Evolutionary conservation across 2,113 vertebrate genomes (phyloP), one percentile per base, ranked within the genome.

Genomic region (Silurus asotus): DNA sequence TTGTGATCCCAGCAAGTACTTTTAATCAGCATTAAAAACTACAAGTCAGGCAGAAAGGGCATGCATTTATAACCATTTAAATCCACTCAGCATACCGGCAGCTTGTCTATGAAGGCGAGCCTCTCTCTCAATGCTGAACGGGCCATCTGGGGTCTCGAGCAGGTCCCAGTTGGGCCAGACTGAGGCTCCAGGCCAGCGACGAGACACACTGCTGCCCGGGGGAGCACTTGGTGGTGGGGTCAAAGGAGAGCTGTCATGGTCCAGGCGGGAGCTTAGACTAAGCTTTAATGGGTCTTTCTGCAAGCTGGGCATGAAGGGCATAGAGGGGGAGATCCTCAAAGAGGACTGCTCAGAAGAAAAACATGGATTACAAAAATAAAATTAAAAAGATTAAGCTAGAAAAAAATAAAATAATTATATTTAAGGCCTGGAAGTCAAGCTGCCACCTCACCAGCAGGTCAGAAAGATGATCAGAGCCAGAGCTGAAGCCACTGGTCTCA

Each of bases 401-500:
- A 53, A 28, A 25, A 83, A 13, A 13, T 0, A 2, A 4, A 9
- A 19, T 49, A 17, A 48, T 11, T 67, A 19, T 51, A 75, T 51
- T 19, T 0, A 4, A 76, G 25, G 11, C 13, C 17, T 15, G 6
- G 8, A 37, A 58, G 72, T 15, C 17, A 75, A 6, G 23, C 8
- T 5, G 2, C 7, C 70, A 77, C 93, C 96, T 94, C 94, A 97
- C 97, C 78, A 97, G 96, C 89, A 97, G 92, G 85, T 99, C 98
- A 64, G 96, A 98, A 87, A 99, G 96, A 86, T 98, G 97, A 90
- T 99, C 98, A 0, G 98, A 99, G 70, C 98, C 97, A 23, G 98
- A 99, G 94, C 98, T 99, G 93, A 99, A 98, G 82, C 98, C 98
- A 56, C 98, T 99, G 88, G 97, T 99, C 91, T 99, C 98, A 0